These are phyloP conservation scores for Steinernema hermaphroditum DNA, from an alignment of 2,888 invertebrate species.

Conservation along the genomic window DNA sequence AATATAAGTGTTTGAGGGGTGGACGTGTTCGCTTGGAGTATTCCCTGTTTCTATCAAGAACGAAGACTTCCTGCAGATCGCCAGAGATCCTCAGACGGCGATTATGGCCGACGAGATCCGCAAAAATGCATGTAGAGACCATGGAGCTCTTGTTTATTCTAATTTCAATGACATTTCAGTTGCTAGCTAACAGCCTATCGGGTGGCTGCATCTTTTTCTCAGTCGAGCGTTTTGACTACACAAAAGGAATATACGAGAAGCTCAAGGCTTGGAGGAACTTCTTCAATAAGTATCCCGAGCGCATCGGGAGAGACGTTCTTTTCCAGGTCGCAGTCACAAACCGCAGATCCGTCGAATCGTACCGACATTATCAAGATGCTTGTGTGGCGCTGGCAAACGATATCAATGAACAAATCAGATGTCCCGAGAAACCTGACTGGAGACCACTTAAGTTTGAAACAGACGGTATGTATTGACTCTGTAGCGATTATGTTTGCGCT, in stretches of 20 bases:
- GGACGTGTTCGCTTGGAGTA: constrained; percentile 58
- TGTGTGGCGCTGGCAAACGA: constrained; percentile 49
- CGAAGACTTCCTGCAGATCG: constrained; percentile 56
- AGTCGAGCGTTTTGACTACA: constrained; percentile 62
- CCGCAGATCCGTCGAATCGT: constrained; percentile 55
- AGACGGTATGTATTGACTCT: constrained; percentile 44
- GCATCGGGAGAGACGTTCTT: constrained; percentile 54
- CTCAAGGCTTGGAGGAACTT: constrained; percentile 50
- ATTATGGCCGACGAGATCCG: constrained; percentile 48
- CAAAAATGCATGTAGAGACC: constrained; percentile 36
- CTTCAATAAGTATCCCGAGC: constrained; percentile 50
- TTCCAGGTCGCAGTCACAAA: constrained; percentile 59
- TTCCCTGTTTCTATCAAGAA: constrained; percentile 63
- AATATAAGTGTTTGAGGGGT: constrained; percentile 44
- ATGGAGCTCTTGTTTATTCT: neutral
- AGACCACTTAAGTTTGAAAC: constrained; percentile 54
- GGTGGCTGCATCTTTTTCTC: constrained; percentile 58
- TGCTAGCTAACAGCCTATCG: constrained; percentile 42
- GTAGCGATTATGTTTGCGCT: too few species aligned
- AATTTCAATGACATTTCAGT: constrained; percentile 32
- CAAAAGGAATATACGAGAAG: constrained; percentile 58
- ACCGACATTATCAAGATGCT: constrained; percentile 55
- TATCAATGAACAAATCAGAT: constrained; percentile 43
- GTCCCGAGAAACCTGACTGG: constrained; percentile 45
- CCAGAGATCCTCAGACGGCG: constrained; percentile 45